Conservation (phyloP, 2,113 vertebrate species). For the Ptyas mucosa region DNA sequence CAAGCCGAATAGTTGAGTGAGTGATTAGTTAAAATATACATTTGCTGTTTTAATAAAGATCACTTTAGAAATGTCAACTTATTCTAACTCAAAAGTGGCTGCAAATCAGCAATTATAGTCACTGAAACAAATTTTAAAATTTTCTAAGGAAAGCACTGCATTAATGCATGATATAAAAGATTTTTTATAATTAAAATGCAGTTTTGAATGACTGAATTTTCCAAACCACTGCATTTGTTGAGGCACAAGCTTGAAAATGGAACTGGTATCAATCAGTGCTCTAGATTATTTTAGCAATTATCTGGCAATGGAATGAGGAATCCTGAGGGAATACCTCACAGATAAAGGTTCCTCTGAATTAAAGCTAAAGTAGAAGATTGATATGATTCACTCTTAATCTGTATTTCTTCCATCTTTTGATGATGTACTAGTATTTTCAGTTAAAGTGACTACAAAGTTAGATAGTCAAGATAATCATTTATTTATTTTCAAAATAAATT, state of each 20-base stretch:
- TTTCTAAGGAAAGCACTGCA: constrained; percentile 70
- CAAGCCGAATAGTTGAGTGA: constrained; percentile 34
- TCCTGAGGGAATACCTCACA: not conserved
- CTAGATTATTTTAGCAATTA: constrained; percentile 49
- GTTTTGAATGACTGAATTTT: constrained; percentile 74
- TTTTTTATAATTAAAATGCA: constrained; percentile 81
- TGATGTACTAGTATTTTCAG: not conserved
- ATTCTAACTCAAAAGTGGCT: constrained; percentile 78
- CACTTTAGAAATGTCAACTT: constrained; percentile 5
- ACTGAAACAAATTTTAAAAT: constrained; percentile 67
- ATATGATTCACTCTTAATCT: not conserved
- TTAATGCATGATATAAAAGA: constrained; percentile 78
- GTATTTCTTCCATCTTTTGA: not conserved
- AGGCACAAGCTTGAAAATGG: constrained; percentile 74
- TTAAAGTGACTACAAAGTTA: not conserved
- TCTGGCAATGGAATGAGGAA: constrained; percentile 19
- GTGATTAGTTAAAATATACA: not conserved
- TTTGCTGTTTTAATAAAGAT: not conserved
- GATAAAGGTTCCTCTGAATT: constrained; percentile 32
- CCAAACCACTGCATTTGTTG: constrained; percentile 73
- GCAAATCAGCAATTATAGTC: constrained; percentile 77
- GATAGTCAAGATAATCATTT: not conserved
- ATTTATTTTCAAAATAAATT: not conserved
- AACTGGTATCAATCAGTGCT: constrained; percentile 78
- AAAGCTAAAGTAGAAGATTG: not conserved